A percentile compares a stretch with the other conserved stretches of the same genome.
phyloP scores from a whole-genome alignment of 1,140 invertebrate species.

The Cyrtorhinus lividipennis region DNA sequence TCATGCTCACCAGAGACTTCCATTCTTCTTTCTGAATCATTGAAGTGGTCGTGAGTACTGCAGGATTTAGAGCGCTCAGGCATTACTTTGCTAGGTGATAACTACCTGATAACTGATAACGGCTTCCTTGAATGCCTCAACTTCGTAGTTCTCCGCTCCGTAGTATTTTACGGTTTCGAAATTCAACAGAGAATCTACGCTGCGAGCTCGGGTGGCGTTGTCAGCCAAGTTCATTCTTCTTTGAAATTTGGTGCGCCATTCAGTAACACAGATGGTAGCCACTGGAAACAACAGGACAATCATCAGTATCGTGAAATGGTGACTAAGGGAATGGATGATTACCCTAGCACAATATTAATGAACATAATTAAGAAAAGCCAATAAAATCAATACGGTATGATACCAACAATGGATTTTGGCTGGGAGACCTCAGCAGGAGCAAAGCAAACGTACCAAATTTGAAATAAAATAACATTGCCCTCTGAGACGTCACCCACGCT shows the following conservation, averaged over 20 bases:
- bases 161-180: constrained; percentile 99
- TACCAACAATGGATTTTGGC: too few species aligned
- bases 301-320: too few species aligned
- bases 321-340: too few species aligned
- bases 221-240: constrained; percentile 84
- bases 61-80: background rate
- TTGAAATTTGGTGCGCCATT: constrained; percentile 92
- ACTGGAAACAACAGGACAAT: constrained; percentile 36
- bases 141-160: constrained; percentile 81
- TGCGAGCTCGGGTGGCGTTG: constrained; percentile 77
- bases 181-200: constrained; percentile 91
- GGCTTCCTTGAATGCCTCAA: constrained; percentile 62
- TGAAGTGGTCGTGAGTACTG: background rate
- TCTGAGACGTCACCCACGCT: too few species aligned
- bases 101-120: constrained; percentile 66
- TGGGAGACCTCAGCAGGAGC: too few species aligned
- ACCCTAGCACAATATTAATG: too few species aligned
- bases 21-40: constrained; percentile 65
- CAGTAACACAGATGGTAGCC: constrained; percentile 73
- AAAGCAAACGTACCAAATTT: too few species aligned
- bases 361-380: background rate
- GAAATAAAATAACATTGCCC: too few species aligned
- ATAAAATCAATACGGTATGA: background rate
- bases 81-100: background rate
- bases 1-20: constrained; percentile 66